Evolutionary conservation across 2,888 invertebrate species (phyloP), one percentile per base, ranked within the genome.

Genomic region (Brassicogethes aeneus): DNA sequence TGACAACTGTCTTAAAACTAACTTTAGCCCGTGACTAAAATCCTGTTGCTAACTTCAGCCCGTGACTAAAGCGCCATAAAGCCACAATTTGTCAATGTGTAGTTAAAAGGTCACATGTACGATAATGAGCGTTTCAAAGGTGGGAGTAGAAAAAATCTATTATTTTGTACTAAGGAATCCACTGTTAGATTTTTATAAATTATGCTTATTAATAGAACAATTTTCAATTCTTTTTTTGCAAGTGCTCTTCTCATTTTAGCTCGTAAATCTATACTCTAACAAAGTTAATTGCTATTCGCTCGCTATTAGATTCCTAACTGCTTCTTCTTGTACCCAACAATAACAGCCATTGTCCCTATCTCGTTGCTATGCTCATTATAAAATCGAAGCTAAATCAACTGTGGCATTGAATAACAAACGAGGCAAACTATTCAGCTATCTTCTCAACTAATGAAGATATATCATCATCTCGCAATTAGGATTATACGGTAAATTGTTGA

Each of bases 271-370:
- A 37, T 23, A 37, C 29, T 37, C 37, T 23, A 23, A 7, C 23
- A 23, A 5, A 23, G 23, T 39, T 41, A 41, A 41, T 37, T 37
- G 37, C 36, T 41, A 41, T 37, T 23, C 23, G 23, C 41, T 33
- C 37, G 36, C 36, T 34, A 41, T 41, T 41, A 41, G 37, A 41
- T 34, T 39, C 23, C 41, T 36, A 23, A 23, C 23, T 23, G 37
- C 32, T 32, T 41, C 37, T 33, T 37, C 37, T 15, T 17, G 34
- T 34, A 41, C n/a, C n/a, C n/a, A n/a, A 41, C 41, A 41, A 41
- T 41, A 37, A 41, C 41, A 30, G 17, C 37, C 41, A 37, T 41
- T 41, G 37, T 41, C 41, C n/a, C n/a, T n/a, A n/a, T n/a, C n/a
- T n/a, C n/a, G n/a, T n/a, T 34, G 33, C 10, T 23, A 23, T 34